Base-by-base conservation (phyloP, 2,888 invertebrate species). In the Melolontha melolontha region DNA sequence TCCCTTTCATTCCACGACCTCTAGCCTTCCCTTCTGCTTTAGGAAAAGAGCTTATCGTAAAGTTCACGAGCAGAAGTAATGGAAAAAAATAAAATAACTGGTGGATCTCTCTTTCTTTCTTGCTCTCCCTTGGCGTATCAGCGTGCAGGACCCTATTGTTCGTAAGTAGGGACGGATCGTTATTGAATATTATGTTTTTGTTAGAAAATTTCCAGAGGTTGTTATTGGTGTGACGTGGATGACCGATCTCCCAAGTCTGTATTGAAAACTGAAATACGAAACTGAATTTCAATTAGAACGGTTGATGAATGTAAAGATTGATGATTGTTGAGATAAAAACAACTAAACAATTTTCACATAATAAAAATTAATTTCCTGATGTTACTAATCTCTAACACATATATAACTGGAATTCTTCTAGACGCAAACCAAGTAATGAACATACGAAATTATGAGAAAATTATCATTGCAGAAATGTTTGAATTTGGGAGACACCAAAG, bases 181-280 rank as follows among this genome's bases (percentile, higher is more conserved):
- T 54, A 54, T 54, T 54, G 54, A 54, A 54, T 40, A 54, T 54
- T 54, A 54, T 54, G 54, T 17, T 17, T 54, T 40, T 54, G 39
- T 39, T 39, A 40, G 40, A 16, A 40, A 54, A 40, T 12, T 54
- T 34, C 34, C 40, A 39, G 40, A 10, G 39, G 39, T 39, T 54
- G 54, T 40, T 51, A 51, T 51, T 51, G 51, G 27, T 51, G 51
- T 29, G 12, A 29, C 11, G 51, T 51, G 27, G 51, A 51, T n/a
- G 29, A 34, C 27, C 6, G 29, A 29, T 7, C 29, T 29, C 27
- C 12, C 29, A 29, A 29, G 27, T 51, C 27, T 12, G 29, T 12
- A 29, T 51, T 5, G 51, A 29, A 51, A 51, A 51, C 29, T n/a
- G 44, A 34, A 34, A 34, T 34, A 10, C 34, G 34, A 34, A 6